Base-by-base conservation (phyloP, 2,797 vertebrate genomes). In the Enteromius fasciolatus region DNA sequence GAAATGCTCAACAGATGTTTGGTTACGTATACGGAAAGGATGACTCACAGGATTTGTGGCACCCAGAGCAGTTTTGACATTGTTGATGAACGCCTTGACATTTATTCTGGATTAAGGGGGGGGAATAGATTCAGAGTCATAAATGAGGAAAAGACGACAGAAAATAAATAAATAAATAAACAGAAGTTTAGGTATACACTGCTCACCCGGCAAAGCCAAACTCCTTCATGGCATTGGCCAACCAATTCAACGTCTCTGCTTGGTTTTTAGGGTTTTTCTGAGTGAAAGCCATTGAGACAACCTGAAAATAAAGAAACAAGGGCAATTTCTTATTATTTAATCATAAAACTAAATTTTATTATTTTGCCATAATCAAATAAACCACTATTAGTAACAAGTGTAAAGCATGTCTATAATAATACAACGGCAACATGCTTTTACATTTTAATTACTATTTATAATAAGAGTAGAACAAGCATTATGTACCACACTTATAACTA, bases 201-300 rank as follows among this genome's bases (percentile, higher is more conserved):
- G 18, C 82, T 80, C 93, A 99, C 98, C 98, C 98, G 83, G 95
- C 91, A 92, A 99, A 99, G 39, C 98, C 97, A 93, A 99, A 99
- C 91, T 99, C 98, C 92, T 98, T 99, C 92, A 99, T 99, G 67
- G 97, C 97, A 88, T 97, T 97, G 67, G 97, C 94, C 78, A 99
- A 91, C 98, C 98, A 99, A 89, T 97, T 99, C 73, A 99, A 93
- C 3, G 96, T 93, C 94, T 99, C 98, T 0, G 98, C 97, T 77
- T 99, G 98, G 90, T 99, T 99, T 93, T 99, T 99, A 61, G 98
- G 98, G 90, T 99, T 99, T 93, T 99, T 99, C 88, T 99, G 98
- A 66, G 97, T 93, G 87, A 99, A 99, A 0, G 95, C 97, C 90
- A 95, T 90, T 0, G 97, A 96, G 81, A 99, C 96, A 84, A 98